Conservation (phyloP, 2,888 invertebrate genomes). For the Oscheius sp. region DNA sequence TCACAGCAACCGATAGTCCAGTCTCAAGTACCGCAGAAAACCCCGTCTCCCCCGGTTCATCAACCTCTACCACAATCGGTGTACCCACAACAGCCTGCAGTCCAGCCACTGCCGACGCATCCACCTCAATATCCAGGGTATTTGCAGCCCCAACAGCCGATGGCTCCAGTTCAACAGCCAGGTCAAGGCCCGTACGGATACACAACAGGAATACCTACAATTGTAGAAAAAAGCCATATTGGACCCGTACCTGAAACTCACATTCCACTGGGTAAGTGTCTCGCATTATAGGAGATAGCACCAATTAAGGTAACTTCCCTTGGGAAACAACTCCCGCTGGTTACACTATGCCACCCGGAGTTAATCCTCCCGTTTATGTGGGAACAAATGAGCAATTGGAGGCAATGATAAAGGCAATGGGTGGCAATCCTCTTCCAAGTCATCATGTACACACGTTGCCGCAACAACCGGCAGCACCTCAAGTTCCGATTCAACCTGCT, state of each 20-base stretch:
- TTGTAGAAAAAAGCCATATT: conserved; percentile 23
- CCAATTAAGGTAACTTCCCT: conserved; percentile 20
- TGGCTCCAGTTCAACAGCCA: not conserved
- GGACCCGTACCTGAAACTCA: conserved; percentile 21
- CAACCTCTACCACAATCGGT: no score
- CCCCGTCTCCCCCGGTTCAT: no score
- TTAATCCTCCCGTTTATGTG: conserved; percentile 5
- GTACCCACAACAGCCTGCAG: no score
- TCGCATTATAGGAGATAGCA: no score
- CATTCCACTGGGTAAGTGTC: conserved; percentile 2
- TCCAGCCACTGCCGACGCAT: not conserved
- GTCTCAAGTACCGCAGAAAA: not conserved
- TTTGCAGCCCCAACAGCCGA: not conserved
- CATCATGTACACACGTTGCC: conserved; percentile 11
- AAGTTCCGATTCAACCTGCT: not conserved
- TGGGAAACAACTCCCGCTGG: conserved; percentile 27
- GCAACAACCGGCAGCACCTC: not conserved
- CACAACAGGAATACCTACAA: conserved; percentile 20
- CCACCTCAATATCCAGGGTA: not conserved
- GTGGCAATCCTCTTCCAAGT: not conserved
- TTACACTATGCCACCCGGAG: conserved; percentile 2
- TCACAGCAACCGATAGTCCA: not conserved
- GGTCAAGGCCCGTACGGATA: not conserved
- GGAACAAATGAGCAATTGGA: conserved; percentile 17
- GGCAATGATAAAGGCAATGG: conserved; percentile 15